Percentiles rank a stretch among this genome's conserved stretches.
Evolutionary conservation across 2,113 vertebrate genomes (phyloP).

Genomic region (human (Homo sapiens)): DNA sequence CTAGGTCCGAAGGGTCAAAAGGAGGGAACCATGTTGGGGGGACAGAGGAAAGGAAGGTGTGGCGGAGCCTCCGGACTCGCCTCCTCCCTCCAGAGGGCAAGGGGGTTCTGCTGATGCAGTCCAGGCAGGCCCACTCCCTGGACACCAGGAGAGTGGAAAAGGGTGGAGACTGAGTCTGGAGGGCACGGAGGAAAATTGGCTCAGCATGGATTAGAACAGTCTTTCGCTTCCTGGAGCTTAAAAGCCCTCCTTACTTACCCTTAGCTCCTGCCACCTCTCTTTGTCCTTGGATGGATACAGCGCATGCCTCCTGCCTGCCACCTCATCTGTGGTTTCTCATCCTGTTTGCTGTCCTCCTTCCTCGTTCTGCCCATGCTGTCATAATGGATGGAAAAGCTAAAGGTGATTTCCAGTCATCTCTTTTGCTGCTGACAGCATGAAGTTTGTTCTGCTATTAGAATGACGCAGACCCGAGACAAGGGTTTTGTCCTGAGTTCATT

Average conservation of each 20-base stretch:
- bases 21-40: not conserved
- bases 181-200: not conserved
- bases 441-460: not conserved
- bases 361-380: not conserved
- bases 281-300: not conserved
- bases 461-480: accelerated
- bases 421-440: not conserved
- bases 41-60: not conserved
- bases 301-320: accelerated
- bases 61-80: accelerated
- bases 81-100: not conserved
- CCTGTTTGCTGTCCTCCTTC: not conserved
- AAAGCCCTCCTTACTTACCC: not conserved
- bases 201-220: not conserved
- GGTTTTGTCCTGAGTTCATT: not conserved
- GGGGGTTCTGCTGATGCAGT: not conserved
- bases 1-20: not conserved
- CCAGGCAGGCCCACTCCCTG: not conserved
- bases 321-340: not conserved
- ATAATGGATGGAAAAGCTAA: not conserved
- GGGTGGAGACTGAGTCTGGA: not conserved
- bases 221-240: not conserved
- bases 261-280: not conserved
- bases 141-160: not conserved
- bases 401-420: not conserved